phyloP scores from a whole-genome alignment of 2,888 invertebrate genomes.

The Mycogona germanica region DNA sequence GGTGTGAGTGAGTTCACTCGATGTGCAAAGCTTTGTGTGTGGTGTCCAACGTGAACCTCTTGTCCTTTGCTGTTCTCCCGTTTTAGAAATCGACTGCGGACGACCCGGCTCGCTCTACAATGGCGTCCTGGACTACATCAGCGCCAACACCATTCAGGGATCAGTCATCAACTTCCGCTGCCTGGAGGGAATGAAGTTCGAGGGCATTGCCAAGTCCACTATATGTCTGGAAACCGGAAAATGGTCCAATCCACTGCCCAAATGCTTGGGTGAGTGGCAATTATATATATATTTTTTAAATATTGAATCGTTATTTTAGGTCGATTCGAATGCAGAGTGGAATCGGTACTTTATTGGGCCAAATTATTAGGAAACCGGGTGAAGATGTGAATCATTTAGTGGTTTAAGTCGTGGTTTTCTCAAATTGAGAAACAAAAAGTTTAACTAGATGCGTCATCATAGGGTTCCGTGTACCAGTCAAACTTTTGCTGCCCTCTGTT shows the following conservation, averaged over 20 bases:
- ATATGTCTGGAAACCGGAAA: conserved; percentile 80
- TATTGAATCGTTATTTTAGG: conserved; percentile 3
- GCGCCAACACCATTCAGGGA: conserved; percentile 71
- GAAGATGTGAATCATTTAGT: no score
- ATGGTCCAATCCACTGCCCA: conserved; percentile 87
- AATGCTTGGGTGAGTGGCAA: conserved; percentile 68
- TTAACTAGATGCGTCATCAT: no score
- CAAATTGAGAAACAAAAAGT: no score
- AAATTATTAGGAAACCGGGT: no score
- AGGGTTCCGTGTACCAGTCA: no score
- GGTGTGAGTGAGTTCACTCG: no score
- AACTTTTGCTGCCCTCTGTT: no score
- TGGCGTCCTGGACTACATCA: conserved; percentile 58
- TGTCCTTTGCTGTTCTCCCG: no score
- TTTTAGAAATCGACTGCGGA: conserved; percentile 92
- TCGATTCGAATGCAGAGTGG: conserved; percentile 10
- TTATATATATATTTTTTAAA: no score
- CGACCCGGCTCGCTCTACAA: conserved; percentile 88
- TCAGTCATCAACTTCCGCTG: conserved; percentile 88
- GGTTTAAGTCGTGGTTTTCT: no score
- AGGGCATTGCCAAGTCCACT: conserved; percentile 76
- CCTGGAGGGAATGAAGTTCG: conserved; percentile 79
- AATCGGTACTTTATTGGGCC: not conserved
- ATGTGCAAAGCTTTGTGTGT: no score
- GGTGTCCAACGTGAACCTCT: no score